Evolutionary conservation across 2,113 vertebrate genomes (phyloP).

Genomic region (Ceyx melanurus): DNA sequence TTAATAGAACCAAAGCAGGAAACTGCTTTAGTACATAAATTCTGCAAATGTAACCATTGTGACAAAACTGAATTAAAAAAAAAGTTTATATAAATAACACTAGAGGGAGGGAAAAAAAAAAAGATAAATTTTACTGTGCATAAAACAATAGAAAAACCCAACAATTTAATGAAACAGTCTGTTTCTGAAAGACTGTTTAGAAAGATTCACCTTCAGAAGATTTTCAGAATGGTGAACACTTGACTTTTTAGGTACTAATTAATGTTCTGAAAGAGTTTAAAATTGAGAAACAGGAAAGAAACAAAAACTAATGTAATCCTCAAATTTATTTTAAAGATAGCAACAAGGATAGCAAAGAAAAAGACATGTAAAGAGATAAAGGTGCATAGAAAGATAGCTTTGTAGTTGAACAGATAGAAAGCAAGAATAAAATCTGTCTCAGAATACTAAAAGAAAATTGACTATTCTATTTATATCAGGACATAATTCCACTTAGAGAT

Average conservation of each 20-base stretch:
- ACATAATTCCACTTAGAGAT: background rate
- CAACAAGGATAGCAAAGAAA: background rate
- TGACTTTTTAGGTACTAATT: background rate
- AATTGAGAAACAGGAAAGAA: background rate
- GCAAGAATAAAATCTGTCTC: background rate
- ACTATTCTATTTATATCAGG: background rate
- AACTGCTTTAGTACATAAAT: background rate
- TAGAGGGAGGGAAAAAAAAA: too few relatives aligned
- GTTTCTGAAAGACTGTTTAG: background rate
- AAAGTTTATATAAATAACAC: background rate
- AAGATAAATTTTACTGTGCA: background rate
- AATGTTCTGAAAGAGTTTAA: background rate
- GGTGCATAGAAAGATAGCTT: background rate
- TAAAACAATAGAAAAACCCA: fast-evolving
- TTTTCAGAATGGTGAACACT: background rate
- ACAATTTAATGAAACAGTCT: background rate
- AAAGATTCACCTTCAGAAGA: background rate
- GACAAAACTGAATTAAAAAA: background rate
- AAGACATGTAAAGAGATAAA: background rate
- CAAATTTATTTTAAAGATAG: background rate
- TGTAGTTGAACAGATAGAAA: background rate
- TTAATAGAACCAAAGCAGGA: background rate
- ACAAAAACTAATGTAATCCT: background rate
- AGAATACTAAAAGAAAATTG: background rate
- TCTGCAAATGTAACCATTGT: background rate